These are phyloP conservation scores for Brachyrhaphis roseni DNA, from an alignment of 2,797 vertebrate genomes.

Conservation along the genomic window DNA sequence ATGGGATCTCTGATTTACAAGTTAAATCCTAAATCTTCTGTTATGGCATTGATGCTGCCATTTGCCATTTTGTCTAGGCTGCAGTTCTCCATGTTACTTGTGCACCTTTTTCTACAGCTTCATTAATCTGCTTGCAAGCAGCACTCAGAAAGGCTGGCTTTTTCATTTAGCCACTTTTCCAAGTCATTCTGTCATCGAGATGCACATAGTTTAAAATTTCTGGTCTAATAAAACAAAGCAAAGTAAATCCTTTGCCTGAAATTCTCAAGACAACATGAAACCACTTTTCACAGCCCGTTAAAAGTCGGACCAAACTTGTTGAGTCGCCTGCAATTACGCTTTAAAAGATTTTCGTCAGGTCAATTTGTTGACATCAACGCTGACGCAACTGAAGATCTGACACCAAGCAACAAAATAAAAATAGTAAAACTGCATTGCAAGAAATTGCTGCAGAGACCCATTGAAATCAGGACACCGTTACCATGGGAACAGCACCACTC, in stretches of 20 bases:
- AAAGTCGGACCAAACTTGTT: not conserved
- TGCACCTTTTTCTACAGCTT: not conserved
- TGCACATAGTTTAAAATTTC: not conserved
- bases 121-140: not conserved
- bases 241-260: not conserved
- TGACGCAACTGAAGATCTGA: constrained; percentile 36
- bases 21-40: not conserved
- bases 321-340: constrained; percentile 6
- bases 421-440: constrained; percentile 49
- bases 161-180: not conserved
- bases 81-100: not conserved
- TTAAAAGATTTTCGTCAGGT: constrained; percentile 5
- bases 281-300: not conserved
- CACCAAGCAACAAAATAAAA: constrained; percentile 39
- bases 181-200: not conserved
- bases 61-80: not conserved
- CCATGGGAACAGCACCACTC: constrained; percentile 64
- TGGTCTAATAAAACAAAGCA: not conserved
- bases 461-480: constrained; percentile 58
- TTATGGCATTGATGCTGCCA: not conserved
- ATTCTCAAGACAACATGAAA: not conserved
- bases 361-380: constrained; percentile 25
- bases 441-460: constrained; percentile 47
- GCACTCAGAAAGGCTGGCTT: too few species aligned
- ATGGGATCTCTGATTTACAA: not conserved